Evolutionary conservation across 2,888 invertebrate genomes (phyloP), one percentile per base, ranked within the genome.

Genomic region (Pecten maximus): DNA sequence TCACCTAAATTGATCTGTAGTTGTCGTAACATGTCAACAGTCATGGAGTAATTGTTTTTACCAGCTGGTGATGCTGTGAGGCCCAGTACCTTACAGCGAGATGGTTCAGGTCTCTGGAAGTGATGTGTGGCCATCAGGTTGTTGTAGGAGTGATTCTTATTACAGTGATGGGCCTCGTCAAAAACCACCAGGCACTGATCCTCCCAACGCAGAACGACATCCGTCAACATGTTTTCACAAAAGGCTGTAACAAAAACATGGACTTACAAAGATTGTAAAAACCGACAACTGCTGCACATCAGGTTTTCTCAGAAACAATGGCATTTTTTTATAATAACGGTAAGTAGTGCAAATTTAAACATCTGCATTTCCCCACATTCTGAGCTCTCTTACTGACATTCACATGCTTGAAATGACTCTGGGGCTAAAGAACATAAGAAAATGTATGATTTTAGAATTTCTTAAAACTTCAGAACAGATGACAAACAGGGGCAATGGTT

Each of bases 141-240:
- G 60, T 94, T 94, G 92, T 95, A 96, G 0, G 96, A 96, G 90
- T 96, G 96, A 12, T 92, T 92, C 89, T 95, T 96, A n/a, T 91
- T 93, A 91, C 96, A 96, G 91, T 96, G 96, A 88, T 96, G 96
- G 0, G 95, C 95, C 91, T 96, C 96, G 91, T 96, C 96, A 91
- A 96, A 93, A 16, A 96, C 94, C 88, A 95, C 94, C 54, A 96
- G 93, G 40, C 94, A 94, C 91, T 95, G 94, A 91, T 96, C 95
- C 10, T 92, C 90, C 96, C 96, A 96, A n/a, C 92, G 89, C 28
- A 96, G 89, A 10, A 94, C 91, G 6, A 92, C 91, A 23, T 92
- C 91, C 15, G 92, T 89, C 16, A 96, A 90, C 87, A 96, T 91
- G 90, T 96, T 95, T 50, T 92, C 88, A 90, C 94, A 96, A 89